A percentile compares a stretch with the other conserved stretches of the same genome.
Evolutionary conservation across 2,113 vertebrate genomes (phyloP).

Genomic region (Nycticebus coucang): DNA sequence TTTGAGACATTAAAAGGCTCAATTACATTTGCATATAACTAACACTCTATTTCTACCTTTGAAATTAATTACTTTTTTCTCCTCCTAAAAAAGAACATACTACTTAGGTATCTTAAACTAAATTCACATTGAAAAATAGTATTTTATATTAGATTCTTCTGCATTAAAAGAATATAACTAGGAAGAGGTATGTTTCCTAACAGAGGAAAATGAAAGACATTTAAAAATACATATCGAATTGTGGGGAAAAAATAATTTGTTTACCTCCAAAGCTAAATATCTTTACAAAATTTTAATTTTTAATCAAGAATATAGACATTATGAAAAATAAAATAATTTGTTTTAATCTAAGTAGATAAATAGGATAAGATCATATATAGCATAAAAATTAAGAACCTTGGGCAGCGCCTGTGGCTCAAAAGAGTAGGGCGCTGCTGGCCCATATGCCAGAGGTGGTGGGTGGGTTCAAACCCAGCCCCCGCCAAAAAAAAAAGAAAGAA

Average conservation of each 20-base stretch:
- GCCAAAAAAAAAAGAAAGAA: too few relatives aligned
- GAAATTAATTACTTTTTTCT: background rate
- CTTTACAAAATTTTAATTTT: background rate
- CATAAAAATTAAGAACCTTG: background rate
- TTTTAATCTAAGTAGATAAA: background rate
- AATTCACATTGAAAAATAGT: background rate
- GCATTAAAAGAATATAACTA: background rate
- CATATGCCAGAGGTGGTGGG: too few relatives aligned
- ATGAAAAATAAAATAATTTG: background rate
- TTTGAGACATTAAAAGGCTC: background rate
- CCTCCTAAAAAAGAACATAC: background rate
- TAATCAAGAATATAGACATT: background rate
- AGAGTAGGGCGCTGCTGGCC: too few relatives aligned
- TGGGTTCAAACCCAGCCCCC: too few relatives aligned
- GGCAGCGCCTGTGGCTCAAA: too few relatives aligned
- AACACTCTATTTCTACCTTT: background rate
- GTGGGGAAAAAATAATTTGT: background rate
- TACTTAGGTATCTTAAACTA: background rate
- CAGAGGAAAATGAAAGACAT: background rate
- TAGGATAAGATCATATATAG: background rate
- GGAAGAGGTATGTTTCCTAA: background rate
- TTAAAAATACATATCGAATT: background rate
- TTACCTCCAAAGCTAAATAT: background rate
- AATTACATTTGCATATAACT: background rate
- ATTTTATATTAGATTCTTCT: background rate